Percentiles rank a stretch among this genome's conserved stretches.
These are phyloP conservation scores for Xiphophorus maculatus DNA, from an alignment of 2,113 vertebrate genomes.

Conservation along the genomic window DNA sequence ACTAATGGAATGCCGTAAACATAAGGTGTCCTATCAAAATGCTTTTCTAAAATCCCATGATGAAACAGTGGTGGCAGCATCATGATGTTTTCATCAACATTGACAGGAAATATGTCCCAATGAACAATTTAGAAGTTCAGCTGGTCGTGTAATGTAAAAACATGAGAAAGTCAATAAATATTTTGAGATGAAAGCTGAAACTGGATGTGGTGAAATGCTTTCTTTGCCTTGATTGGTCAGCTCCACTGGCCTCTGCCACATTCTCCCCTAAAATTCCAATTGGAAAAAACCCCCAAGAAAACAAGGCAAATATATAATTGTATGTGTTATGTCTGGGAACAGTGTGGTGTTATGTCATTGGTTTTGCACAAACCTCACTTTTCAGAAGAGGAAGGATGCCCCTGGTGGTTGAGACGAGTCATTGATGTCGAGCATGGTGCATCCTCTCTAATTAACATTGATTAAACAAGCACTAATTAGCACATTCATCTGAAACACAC, in stretches of 20 bases:
- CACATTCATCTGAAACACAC: background rate
- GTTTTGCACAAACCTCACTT: background rate
- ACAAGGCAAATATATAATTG: too few species aligned
- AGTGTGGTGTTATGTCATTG: too few species aligned
- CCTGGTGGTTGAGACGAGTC: background rate
- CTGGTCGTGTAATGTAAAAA: background rate
- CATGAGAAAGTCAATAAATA: too few species aligned
- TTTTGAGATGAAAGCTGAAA: background rate
- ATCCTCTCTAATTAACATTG: slow-evolving; percentile 11
- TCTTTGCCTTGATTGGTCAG: too few species aligned
- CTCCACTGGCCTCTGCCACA: too few species aligned
- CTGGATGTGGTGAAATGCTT: too few species aligned
- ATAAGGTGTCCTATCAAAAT: too few species aligned
- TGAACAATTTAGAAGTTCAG: background rate
- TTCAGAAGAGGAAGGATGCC: background rate
- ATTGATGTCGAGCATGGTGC: background rate
- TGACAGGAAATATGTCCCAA: background rate
- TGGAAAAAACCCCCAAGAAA: too few species aligned
- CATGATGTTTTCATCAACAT: background rate
- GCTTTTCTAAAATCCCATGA: background rate
- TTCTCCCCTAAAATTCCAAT: too few species aligned
- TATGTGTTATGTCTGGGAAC: too few species aligned
- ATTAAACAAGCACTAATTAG: slow-evolving; percentile 17
- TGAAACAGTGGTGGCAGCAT: background rate
- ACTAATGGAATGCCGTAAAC: too few species aligned